Base-by-base conservation (phyloP, 2,888 invertebrate species). In the Drosophila affinis region DNA sequence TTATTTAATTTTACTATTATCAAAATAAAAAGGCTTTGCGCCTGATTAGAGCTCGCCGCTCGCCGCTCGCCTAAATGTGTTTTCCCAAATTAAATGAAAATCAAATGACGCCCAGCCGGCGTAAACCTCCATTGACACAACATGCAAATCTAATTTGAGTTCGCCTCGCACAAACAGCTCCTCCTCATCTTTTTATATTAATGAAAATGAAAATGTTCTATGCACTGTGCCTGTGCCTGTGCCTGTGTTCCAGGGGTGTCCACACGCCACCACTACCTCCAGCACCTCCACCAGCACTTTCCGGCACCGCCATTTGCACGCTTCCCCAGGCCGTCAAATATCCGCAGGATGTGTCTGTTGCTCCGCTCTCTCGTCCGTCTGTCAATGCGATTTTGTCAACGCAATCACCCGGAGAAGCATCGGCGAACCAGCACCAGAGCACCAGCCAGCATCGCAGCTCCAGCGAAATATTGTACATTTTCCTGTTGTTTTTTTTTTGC, bases 1-100 rank as follows among this genome's bases (percentile, higher is more conserved):
- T 87, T 76, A 84, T 87, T 84, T 83, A 79, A 83, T 87, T 83
- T 87, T 32, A 78, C 87, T 81, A 83, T 87, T 82, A 82, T 75
- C 79, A 82, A 82, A 80, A 78, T 81, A 71, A 83, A 86, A 83
- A 87, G 76, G 81, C 85, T 84, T 87, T 83, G 81, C 69, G 81
- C 87, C 79, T 83, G 83, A 87, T 83, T 87, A 84, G 78, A 84
- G 84, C 59, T 62, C 54, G 56, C 68, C 55, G 84, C 59, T 62
- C 54, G 56, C 68, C 55, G 58, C 62, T 21, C 24, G 61, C 64
- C 78, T 67, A 73, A 85, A 74, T 60, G 65, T 72, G 72, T 58
- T 67, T 61, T 59, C 54, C 80, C 48, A 81, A 79, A 83, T 84
- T 75, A 81, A 87, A 76, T 76, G 70, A 76, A 81, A 77, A 65